Evolutionary conservation across 1,140 invertebrate genomes (phyloP), one percentile per base, ranked within the genome.

Genomic region (Drosophila neocordata): DNA sequence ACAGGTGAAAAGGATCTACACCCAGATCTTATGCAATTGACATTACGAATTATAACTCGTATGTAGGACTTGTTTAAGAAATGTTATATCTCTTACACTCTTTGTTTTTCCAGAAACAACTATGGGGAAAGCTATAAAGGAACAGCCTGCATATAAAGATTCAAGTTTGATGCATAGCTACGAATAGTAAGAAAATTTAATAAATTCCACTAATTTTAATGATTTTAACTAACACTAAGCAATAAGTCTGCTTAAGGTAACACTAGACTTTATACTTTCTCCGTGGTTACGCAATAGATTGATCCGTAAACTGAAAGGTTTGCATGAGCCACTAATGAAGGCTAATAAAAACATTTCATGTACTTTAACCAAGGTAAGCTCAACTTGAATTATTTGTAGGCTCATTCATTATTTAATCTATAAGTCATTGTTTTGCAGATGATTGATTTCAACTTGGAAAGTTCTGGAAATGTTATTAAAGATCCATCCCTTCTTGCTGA

Each of bases 41-140:
- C 76, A 0, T 58, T 90, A 5, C 51, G 66, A 51, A 56, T 74
- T 15, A 51, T 75, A 0, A 58, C 51, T 15, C 67, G 87, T 90
- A 63, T 77, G 12, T 53, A 1, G 6, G 1, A 13, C 0, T 41
- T n/a, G n/a, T n/a, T n/a, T n/a, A n/a, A n/a, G n/a, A n/a, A n/a
- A n/a, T n/a, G n/a, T n/a, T n/a, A n/a, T n/a, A n/a, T n/a, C n/a
- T n/a, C n/a, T n/a, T n/a, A n/a, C n/a, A n/a, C n/a, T n/a, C n/a
- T n/a, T n/a, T n/a, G n/a, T n/a, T n/a, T n/a, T n/a, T n/a, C n/a
- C n/a, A 88, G 85, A 74, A 52, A 87, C 82, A 1, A 89, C 75
- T 0, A 72, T 84, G 62, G 80, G 85, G 0, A 55, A 53, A n/a
- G 60, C 71, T 52, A 56, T 75, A 0, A 56, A 62, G 0, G 18